phyloP scores from a whole-genome alignment of 2,888 invertebrate species.

The Callyntrura guangdongensis region DNA sequence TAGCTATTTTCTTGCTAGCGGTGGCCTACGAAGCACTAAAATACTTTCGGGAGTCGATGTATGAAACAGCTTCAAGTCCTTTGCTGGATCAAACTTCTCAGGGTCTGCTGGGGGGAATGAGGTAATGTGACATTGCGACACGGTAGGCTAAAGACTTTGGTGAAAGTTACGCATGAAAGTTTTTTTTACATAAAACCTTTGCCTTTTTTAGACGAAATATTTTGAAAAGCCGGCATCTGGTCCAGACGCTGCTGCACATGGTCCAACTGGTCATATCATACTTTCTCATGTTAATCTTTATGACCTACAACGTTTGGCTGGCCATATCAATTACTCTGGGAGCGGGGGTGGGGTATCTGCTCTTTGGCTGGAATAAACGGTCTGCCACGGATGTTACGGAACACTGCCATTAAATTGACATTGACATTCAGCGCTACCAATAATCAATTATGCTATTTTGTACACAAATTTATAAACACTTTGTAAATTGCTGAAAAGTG shows the following conservation, averaged over 20 bases:
- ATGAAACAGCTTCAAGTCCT: neutral
- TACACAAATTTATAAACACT: neutral
- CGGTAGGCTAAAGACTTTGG: neutral
- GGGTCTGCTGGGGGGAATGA: slow-evolving; percentile 43
- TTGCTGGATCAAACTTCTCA: neutral
- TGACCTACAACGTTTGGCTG: slow-evolving; percentile 98
- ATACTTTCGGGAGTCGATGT: slow-evolving; percentile 73
- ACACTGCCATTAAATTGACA: slow-evolving; percentile 94
- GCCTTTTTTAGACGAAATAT: slow-evolving; percentile 69
- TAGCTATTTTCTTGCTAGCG: slow-evolving; percentile 74
- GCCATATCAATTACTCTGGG: slow-evolving; percentile 95
- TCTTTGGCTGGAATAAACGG: slow-evolving; percentile 98
- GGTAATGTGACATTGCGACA: neutral
- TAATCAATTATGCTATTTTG: neutral
- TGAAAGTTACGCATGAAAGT: neutral
- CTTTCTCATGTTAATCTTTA: slow-evolving; percentile 97
- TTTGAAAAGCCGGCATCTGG: slow-evolving; percentile 89
- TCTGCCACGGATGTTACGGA: slow-evolving; percentile 97
- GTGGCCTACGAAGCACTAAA: slow-evolving; percentile 79
- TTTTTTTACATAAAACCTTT: slow-evolving; percentile 1
- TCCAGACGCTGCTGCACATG: slow-evolving; percentile 96
- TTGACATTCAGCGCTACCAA: too few species aligned
- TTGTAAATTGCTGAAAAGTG: neutral
- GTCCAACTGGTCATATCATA: slow-evolving; percentile 96
- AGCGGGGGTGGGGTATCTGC: slow-evolving; percentile 96